Evolutionary conservation across 2,888 invertebrate species (phyloP).

Genomic region (Kryphioiulus occultus): DNA sequence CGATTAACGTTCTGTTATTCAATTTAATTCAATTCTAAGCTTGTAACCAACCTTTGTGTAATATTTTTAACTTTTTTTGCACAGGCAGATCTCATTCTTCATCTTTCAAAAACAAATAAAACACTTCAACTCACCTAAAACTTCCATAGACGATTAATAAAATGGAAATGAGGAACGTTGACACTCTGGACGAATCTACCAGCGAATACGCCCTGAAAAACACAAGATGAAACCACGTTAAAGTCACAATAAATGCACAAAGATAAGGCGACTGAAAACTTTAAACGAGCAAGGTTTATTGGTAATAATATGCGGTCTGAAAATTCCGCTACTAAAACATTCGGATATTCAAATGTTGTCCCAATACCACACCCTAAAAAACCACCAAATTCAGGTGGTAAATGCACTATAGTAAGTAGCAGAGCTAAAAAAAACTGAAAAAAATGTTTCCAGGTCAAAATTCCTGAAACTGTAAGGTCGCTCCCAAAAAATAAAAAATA

Average conservation of each 20-base stretch:
- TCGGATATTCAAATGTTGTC: background rate
- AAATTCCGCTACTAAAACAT: background rate
- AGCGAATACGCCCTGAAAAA: constrained; percentile 85
- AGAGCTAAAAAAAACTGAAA: background rate
- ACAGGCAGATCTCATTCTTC: too few relatives aligned
- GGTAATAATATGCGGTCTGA: background rate
- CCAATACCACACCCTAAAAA: background rate
- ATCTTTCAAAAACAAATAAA: too few relatives aligned
- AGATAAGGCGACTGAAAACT: background rate
- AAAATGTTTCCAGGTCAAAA: background rate
- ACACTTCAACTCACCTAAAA: constrained; percentile 70
- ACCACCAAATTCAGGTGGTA: background rate
- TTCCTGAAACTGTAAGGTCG: background rate
- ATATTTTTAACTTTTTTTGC: too few relatives aligned
- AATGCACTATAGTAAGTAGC: background rate
- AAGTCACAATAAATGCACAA: background rate
- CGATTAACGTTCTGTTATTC: too few relatives aligned
- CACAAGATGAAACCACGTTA: background rate
- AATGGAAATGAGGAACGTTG: constrained; percentile 96
- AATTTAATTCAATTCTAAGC: too few relatives aligned
- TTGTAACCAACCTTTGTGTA: too few relatives aligned
- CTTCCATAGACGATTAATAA: constrained; percentile 96
- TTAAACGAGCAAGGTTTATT: too few relatives aligned
- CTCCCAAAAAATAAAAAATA: too few relatives aligned
- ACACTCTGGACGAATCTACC: constrained; percentile 96